Evolutionary conservation across 2,113 vertebrate species (phyloP).

Genomic region (Castor canadensis): DNA sequence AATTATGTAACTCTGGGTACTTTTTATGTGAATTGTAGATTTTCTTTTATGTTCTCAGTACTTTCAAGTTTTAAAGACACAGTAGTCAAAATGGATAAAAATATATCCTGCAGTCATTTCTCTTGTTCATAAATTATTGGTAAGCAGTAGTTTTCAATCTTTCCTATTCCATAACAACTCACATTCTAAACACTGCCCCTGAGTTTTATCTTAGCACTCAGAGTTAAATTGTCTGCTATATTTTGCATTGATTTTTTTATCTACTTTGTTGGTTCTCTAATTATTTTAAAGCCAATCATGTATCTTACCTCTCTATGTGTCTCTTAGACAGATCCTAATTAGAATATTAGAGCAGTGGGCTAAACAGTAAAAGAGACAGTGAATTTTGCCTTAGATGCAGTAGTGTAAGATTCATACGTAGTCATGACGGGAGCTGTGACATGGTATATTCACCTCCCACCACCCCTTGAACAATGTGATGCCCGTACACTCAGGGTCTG

Average conservation of each 20-base stretch:
- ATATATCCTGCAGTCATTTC: background rate
- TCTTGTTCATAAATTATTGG: constrained; percentile 2
- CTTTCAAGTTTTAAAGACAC: background rate
- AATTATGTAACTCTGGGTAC: background rate
- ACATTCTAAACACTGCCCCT: background rate
- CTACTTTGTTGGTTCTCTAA: background rate
- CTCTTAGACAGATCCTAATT: background rate
- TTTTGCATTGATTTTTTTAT: background rate
- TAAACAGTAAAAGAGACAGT: background rate
- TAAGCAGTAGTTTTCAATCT: background rate
- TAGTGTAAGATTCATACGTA: background rate
- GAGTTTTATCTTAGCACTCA: background rate
- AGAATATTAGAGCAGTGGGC: background rate
- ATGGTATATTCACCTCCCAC: background rate
- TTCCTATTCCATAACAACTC: constrained; percentile 11
- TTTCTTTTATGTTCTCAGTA: background rate
- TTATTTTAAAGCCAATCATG: background rate
- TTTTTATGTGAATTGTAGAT: background rate
- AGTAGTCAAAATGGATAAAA: background rate
- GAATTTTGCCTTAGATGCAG: background rate
- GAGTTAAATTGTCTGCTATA: background rate
- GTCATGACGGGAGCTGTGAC: background rate
- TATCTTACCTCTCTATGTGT: background rate
- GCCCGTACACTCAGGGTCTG: background rate
- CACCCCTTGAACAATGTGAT: background rate